These are phyloP conservation scores for Opisthocomus hoazin DNA, from an alignment of 2,113 vertebrate genomes.

Conservation along the genomic window DNA sequence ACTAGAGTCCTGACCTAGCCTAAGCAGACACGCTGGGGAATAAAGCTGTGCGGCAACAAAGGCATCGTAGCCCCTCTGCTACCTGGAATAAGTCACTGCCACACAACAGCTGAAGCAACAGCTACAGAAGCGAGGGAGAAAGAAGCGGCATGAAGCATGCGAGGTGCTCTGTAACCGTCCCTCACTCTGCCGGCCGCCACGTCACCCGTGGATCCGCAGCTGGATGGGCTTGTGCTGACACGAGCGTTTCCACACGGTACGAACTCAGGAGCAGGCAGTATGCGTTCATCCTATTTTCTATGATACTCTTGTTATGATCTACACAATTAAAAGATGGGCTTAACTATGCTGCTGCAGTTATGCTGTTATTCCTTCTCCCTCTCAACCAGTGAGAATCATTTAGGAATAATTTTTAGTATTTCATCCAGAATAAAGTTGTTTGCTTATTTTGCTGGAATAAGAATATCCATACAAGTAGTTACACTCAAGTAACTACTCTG, in stretches of 20 bases:
- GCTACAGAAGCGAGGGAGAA: not conserved
- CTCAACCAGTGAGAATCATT: not conserved
- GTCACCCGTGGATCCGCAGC: not conserved
- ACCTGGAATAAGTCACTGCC: not conserved
- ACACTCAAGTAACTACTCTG: not conserved
- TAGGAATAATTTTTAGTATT: not conserved
- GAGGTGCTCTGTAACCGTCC: not conserved
- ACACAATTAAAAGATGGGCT: not conserved
- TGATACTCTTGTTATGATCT: not conserved
- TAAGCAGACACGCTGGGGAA: not conserved
- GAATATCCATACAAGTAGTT: not conserved
- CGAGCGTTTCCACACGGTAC: not conserved
- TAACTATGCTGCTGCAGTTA: not conserved
- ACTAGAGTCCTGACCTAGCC: not conserved
- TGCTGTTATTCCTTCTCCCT: not conserved
- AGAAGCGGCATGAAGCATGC: not conserved
- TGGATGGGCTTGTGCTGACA: not conserved
- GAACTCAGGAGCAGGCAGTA: not conserved
- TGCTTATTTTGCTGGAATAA: not conserved
- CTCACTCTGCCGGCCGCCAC: not conserved
- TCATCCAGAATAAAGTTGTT: not conserved
- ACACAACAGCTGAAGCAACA: not conserved
- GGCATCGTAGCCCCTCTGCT: not conserved
- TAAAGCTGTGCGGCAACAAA: not conserved
- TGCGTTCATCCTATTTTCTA: accelerated